These are phyloP conservation scores for Antheraea mylitta DNA, from an alignment of 1,140 invertebrate species.

Conservation along the genomic window DNA sequence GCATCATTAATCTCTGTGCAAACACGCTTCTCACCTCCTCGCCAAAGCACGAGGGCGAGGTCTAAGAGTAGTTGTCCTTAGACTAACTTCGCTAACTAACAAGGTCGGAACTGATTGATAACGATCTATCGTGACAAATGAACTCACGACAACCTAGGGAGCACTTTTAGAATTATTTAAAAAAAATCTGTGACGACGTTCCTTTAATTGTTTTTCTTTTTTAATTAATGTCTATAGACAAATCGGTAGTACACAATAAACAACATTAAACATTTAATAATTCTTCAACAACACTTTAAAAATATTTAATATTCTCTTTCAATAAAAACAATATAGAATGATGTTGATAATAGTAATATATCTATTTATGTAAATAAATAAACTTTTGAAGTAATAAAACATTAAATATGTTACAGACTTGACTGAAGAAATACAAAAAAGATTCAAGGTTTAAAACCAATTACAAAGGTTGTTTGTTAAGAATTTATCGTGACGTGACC, in stretches of 20 bases:
- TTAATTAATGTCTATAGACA: too few relatives aligned
- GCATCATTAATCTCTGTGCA: slow-evolving; percentile 58
- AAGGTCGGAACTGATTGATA: background rate
- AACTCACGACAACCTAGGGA: background rate
- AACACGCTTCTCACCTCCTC: slow-evolving; percentile 10
- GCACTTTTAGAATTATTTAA: background rate
- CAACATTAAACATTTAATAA: too few relatives aligned
- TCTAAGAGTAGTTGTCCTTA: slow-evolving; percentile 2
- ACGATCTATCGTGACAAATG: background rate
- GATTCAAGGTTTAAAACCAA: slow-evolving; percentile 7
- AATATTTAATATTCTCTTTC: too few relatives aligned
- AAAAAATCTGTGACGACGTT: background rate
- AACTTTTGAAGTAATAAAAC: background rate
- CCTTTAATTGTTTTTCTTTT: background rate
- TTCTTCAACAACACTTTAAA: too few relatives aligned
- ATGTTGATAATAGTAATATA: too few relatives aligned
- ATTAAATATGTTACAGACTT: background rate
- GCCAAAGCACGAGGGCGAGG: slow-evolving; percentile 7
- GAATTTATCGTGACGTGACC: slow-evolving; percentile 27
- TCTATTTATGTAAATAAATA: too few relatives aligned
- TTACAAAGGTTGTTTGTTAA: slow-evolving; percentile 14
- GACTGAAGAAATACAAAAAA: background rate
- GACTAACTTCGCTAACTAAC: slow-evolving; percentile 9
- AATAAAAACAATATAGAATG: too few relatives aligned
- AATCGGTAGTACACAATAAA: too few relatives aligned